phyloP scores from a whole-genome alignment of 2,113 vertebrate species.

The Gymnocephalus cernua region DNA sequence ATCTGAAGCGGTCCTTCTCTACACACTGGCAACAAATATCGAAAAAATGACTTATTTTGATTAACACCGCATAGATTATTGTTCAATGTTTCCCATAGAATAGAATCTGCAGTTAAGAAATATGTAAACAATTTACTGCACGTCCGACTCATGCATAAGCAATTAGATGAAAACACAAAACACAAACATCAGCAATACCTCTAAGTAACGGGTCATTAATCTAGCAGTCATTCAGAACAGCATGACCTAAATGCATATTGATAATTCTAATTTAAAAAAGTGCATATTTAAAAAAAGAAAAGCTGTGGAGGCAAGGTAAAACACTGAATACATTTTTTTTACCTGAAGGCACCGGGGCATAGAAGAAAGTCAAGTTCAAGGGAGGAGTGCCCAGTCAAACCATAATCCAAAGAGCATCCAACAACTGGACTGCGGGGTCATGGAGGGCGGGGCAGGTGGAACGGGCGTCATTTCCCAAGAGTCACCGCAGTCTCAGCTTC shows the following conservation, averaged over 20 bases:
- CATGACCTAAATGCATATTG: constrained; percentile 31
- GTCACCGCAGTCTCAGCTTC: constrained; percentile 29
- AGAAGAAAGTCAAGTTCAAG: constrained; percentile 32
- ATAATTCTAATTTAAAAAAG: constrained; percentile 38
- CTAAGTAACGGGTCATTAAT: constrained; percentile 48
- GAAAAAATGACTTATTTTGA: constrained; percentile 48
- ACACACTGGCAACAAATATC: constrained; percentile 33
- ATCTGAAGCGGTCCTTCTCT: constrained; percentile 4
- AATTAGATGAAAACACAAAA: constrained; percentile 54
- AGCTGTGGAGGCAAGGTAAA: background rate
- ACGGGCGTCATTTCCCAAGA: constrained; percentile 14
- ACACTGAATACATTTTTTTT: constrained; percentile 1
- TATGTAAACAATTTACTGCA: constrained; percentile 61
- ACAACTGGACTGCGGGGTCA: constrained; percentile 17
- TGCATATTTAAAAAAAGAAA: constrained; percentile 5
- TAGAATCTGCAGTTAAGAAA: constrained; percentile 45
- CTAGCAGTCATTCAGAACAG: constrained; percentile 42
- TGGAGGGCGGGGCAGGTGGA: constrained; percentile 27
- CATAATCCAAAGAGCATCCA: constrained; percentile 34
- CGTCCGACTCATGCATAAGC: constrained; percentile 54
- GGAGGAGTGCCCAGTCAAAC: constrained; percentile 13
- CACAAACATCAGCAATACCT: constrained; percentile 57
- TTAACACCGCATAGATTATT: constrained; percentile 55
- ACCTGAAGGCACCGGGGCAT: constrained; percentile 18
- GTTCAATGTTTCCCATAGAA: constrained; percentile 18